Base-by-base conservation (phyloP, 1,140 invertebrate genomes). In the Dendroctonus valens region DNA sequence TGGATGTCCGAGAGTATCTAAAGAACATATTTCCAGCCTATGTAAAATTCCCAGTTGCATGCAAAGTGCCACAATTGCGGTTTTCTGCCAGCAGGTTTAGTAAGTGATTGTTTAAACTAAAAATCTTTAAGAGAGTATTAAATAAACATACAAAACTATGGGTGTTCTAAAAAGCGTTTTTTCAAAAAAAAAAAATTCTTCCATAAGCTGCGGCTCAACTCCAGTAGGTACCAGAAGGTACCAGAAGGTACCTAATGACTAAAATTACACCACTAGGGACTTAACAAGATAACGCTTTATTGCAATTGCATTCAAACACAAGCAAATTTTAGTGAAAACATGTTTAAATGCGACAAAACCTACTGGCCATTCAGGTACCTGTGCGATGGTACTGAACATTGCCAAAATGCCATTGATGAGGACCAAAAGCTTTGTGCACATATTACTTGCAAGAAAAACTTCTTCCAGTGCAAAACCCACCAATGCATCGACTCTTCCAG, bases 341-440 rank as follows among this genome's bases (percentile, higher is more conserved):
- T 39, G 3, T 51, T 63, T 54, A 63, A 54, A 39, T 54, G 61
- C 41, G 6, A 50, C 5, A 15, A 5, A 6, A 50, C 54, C 6
- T 12, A 15, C 8, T 26, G 54, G 15, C 61, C 61, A 6, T 15
- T 54, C 2, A 12, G 9, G 4, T 51, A 8, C 15, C 11, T 54
- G 38, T 63, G 50, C 39, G 51, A 54, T 11, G 61, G 61, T 6
- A 40, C 48, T 12, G 11, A 54, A 5, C 61, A 54, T n/a, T 63
- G 50, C 12, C 5, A 3, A 1, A 48, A 63, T 46, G 51, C 41
- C n/a, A 46, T 46, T 8, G 61, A 54, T 46, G 61, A 63, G 41
- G 9, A 63, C 37, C 61, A 9, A 2, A 9, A 15, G 5, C n/a
- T 63, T 46, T 54, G 61, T n/a, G 7, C 5, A 26, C 26, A 26